These are phyloP conservation scores for Pseudomyrmex cubaensis DNA, from an alignment of 1,140 invertebrate genomes.

Conservation along the genomic window DNA sequence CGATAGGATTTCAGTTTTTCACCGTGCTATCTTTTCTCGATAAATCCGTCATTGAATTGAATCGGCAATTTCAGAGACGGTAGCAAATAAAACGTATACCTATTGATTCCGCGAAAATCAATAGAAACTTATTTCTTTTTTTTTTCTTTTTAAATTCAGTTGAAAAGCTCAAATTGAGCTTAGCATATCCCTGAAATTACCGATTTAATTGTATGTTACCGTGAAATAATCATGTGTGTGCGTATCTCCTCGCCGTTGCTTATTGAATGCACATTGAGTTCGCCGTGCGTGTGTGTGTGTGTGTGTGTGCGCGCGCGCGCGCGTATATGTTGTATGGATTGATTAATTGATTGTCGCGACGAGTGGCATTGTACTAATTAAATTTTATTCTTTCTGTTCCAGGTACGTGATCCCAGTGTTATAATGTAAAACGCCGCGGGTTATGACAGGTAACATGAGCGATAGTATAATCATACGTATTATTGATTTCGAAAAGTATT, in stretches of 20 bases:
- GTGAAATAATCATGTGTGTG: constrained; percentile 35
- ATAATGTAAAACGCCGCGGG: constrained; percentile 29
- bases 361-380: constrained; percentile 51
- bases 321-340: not conserved
- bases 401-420: constrained; percentile 61
- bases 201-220: constrained; percentile 12
- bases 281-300: not conserved
- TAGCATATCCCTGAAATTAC: constrained; percentile 15
- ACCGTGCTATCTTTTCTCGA: constrained; percentile 36
- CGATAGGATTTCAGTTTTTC: constrained; percentile 26
- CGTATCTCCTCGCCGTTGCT: constrained; percentile 5
- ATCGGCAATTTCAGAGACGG: constrained; percentile 19
- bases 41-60: constrained; percentile 29
- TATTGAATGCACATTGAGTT: constrained; percentile 30
- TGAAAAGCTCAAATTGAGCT: constrained; percentile 25
- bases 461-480: constrained; percentile 35
- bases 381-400: constrained; percentile 66
- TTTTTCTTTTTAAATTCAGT: not conserved
- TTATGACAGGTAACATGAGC: constrained; percentile 45
- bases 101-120: constrained; percentile 11
- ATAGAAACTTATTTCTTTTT: not conserved
- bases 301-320: no score
- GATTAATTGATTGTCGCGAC: constrained; percentile 51
- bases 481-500: constrained; percentile 38
- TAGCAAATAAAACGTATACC: constrained; percentile 13